Conservation (phyloP, 2,797 vertebrate genomes). For the Coccyzus lansbergi region DNA sequence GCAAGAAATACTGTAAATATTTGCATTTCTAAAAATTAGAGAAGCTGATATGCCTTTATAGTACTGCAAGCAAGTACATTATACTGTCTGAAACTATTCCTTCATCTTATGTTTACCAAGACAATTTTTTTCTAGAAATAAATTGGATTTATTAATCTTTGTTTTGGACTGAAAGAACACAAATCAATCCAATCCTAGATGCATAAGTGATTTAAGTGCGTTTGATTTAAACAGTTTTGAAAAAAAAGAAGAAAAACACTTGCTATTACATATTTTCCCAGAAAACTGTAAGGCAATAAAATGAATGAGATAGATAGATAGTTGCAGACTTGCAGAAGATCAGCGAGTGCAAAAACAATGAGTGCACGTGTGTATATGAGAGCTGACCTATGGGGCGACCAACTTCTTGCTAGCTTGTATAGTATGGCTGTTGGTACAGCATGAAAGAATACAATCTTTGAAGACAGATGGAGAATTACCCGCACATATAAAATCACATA, state of each 20-base stretch:
- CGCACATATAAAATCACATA: not conserved
- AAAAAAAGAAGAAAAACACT: not conserved
- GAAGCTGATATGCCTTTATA: conserved; percentile 3
- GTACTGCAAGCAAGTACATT: not conserved
- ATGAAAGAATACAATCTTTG: not conserved
- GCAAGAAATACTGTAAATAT: conserved; percentile 51
- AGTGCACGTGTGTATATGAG: too few relatives aligned
- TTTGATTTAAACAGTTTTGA: not conserved
- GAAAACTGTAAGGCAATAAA: not conserved
- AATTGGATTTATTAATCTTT: not conserved
- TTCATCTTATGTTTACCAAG: not conserved
- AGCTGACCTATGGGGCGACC: not conserved
- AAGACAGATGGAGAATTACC: not conserved
- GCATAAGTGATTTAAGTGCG: not conserved
- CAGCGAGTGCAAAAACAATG: not conserved
- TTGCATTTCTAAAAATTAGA: conserved; percentile 47
- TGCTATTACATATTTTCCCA: not conserved
- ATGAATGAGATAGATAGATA: not conserved
- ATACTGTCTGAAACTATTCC: not conserved
- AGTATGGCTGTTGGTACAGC: not conserved
- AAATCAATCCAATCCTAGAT: not conserved
- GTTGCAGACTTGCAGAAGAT: not conserved
- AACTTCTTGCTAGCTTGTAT: not conserved
- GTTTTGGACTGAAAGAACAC: not conserved
- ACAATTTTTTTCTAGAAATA: not conserved